Percentiles rank a stretch among this genome's conserved stretches.
phyloP scores from a whole-genome alignment of 1,140 invertebrate genomes.

The Anthonomus grandis region DNA sequence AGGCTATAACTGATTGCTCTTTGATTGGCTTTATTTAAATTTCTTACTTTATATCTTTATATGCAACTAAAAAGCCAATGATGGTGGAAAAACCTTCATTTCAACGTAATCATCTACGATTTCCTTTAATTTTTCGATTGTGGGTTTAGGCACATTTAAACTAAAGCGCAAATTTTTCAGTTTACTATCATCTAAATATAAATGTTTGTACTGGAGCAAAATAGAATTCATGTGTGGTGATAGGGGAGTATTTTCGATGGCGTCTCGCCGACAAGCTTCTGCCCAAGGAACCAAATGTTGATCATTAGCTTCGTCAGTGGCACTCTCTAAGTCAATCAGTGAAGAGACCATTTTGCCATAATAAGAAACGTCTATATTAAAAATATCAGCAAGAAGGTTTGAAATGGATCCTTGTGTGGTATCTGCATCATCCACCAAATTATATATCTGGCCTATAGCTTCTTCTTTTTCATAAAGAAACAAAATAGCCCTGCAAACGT shows the following conservation, averaged over 20 bases:
- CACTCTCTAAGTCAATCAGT: slow-evolving; percentile 69
- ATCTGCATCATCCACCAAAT: slow-evolving; percentile 77
- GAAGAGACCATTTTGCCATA: slow-evolving; percentile 76
- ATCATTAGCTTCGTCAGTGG: slow-evolving; percentile 87
- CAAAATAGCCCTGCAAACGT: slow-evolving; percentile 79
- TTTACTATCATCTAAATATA: slow-evolving; percentile 71
- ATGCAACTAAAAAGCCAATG: slow-evolving; percentile 48
- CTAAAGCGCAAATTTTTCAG: slow-evolving; percentile 58
- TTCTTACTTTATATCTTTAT: no score
- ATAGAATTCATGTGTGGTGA: slow-evolving; percentile 83
- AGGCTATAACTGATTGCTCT: no score
- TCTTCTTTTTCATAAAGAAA: slow-evolving; percentile 57
- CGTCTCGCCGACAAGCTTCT: slow-evolving; percentile 71
- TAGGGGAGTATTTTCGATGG: slow-evolving; percentile 78
- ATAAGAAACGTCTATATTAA: slow-evolving; percentile 83
- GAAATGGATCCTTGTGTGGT: slow-evolving; percentile 81
- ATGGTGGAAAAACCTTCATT: slow-evolving; percentile 71
- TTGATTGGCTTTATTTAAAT: no score
- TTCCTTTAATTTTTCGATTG: slow-evolving; percentile 60
- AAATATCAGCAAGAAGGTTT: slow-evolving; percentile 75
- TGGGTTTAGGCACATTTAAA: slow-evolving; percentile 58
- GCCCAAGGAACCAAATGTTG: slow-evolving; percentile 90
- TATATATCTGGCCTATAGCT: slow-evolving; percentile 57
- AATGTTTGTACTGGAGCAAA: slow-evolving; percentile 73
- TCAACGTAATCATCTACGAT: slow-evolving; percentile 65